These are phyloP conservation scores for Eudemis profundana DNA, from an alignment of 2,888 invertebrate genomes.

Conservation along the genomic window DNA sequence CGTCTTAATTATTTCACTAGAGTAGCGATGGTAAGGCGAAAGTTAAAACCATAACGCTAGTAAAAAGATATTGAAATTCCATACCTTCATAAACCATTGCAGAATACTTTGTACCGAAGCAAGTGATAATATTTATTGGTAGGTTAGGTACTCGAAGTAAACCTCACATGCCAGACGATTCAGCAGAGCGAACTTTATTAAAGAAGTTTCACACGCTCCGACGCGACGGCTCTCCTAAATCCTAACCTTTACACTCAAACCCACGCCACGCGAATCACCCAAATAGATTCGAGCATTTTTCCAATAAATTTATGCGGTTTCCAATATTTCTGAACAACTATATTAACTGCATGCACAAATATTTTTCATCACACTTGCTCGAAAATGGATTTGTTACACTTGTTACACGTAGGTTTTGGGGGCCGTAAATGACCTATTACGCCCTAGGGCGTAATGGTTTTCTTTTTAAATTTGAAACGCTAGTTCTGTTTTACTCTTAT, in stretches of 20 bases:
- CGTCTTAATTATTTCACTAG: no score
- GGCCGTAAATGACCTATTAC: no score
- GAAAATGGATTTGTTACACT: no score
- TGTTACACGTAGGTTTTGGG: no score
- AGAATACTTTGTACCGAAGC: constrained; percentile 21
- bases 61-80: no score
- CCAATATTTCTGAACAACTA: neutral
- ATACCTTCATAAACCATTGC: neutral
- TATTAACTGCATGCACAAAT: constrained; percentile 8
- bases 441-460: no score
- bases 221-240: constrained; percentile 46
- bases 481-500: no score
- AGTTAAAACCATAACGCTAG: no score
- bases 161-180: constrained; percentile 45
- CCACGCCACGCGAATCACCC: constrained; percentile 24
- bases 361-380: neutral
- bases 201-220: constrained; percentile 55
- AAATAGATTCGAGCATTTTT: constrained; percentile 32
- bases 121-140: constrained; percentile 28
- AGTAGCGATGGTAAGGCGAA: no score
- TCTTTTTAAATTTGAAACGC: no score
- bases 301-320: constrained; percentile 9
- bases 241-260: constrained; percentile 31
- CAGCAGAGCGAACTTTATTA: constrained; percentile 54
- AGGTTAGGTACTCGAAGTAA: constrained; percentile 29